Evolutionary conservation across 2,888 invertebrate genomes (phyloP).

Genomic region (Drosophila quinaria): DNA sequence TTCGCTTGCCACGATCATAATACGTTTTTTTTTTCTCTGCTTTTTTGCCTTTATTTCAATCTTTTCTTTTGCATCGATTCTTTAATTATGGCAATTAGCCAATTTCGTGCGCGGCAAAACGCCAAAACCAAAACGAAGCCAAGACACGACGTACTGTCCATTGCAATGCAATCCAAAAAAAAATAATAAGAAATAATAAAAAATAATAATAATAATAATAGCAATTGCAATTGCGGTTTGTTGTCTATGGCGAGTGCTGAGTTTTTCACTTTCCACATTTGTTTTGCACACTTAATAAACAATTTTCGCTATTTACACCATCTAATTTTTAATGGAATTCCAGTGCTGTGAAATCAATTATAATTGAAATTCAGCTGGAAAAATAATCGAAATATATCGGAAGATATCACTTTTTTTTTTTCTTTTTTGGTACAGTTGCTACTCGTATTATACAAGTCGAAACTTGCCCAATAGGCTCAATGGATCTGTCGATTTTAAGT

Average conservation of each 20-base stretch:
- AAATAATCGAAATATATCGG: slow-evolving; percentile 29
- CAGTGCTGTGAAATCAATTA: slow-evolving; percentile 11
- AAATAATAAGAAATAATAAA: slow-evolving; percentile 5
- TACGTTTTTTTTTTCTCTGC: slow-evolving; percentile 23
- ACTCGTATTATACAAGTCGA: background rate
- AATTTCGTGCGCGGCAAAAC: slow-evolving; percentile 54
- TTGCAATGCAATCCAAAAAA: slow-evolving; percentile 20
- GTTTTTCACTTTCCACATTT: slow-evolving; percentile 56
- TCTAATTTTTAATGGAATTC: slow-evolving; percentile 38
- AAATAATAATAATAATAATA: slow-evolving; percentile 10
- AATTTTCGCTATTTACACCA: slow-evolving; percentile 59
- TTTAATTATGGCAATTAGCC: slow-evolving; percentile 78
- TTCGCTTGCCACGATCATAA: slow-evolving; percentile 38
- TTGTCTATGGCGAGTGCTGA: slow-evolving; percentile 37
- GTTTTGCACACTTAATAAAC: slow-evolving; percentile 47
- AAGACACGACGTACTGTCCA: slow-evolving; percentile 2
- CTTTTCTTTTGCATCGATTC: slow-evolving; percentile 53
- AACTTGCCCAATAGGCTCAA: background rate
- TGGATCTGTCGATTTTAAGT: background rate
- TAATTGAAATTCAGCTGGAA: slow-evolving; percentile 7
- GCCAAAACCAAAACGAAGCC: slow-evolving; percentile 19
- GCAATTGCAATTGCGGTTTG: slow-evolving; percentile 29
- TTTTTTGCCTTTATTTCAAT: slow-evolving; percentile 26
- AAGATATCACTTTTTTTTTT: background rate
- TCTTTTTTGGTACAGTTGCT: slow-evolving; percentile 7